Base-by-base conservation (phyloP, 2,888 invertebrate species). In the Patella depressa region DNA sequence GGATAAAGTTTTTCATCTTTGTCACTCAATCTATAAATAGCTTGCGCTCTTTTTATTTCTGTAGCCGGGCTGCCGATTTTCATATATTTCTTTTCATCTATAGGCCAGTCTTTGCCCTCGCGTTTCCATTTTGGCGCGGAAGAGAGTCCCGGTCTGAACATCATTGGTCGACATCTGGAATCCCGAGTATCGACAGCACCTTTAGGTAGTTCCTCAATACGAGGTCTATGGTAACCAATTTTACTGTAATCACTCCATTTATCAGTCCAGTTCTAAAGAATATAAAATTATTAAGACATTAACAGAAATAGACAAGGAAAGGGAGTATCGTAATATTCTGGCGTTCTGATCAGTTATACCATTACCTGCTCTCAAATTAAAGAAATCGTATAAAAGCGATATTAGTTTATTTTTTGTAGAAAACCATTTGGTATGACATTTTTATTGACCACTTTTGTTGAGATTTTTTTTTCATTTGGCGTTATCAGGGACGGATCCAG, bases 1-100 rank as follows among this genome's bases (percentile, higher is more conserved):
- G 87, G 89, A 79, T 91, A 91, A 11, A 90, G 82, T 71, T 89
- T 89, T n/a, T 88, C 85, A 59, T 89, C 88, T 54, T 81, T 85
- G 53, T 85, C 82, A 55, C 86, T 84, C 53, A 89, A 78, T 53
- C 87, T 81, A 78, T 90, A 86, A 76, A 89, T 85, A n/a, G 87
- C 90, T 53, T 88, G 84, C 9, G 90, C 89, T 24, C 90, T 81
- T 74, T 83, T 85, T 53, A 87, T 85, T 81, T 90, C 90, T 15
- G 89, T 85, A 29, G 84, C 85, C 7, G 91, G 89, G 17, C 78
- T 77, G 7, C 89, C 90, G 70, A 84, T 81, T 15, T 80, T 80
- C 45, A 82, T 72, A 77, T 84, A 87, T 45, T 76, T 79, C 59
- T 77, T 74, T 45, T 84, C 71, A 81, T 85, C 57, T 75, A 85